Conservation (phyloP, 2,888 invertebrate species). For the Phalera bucephala region DNA sequence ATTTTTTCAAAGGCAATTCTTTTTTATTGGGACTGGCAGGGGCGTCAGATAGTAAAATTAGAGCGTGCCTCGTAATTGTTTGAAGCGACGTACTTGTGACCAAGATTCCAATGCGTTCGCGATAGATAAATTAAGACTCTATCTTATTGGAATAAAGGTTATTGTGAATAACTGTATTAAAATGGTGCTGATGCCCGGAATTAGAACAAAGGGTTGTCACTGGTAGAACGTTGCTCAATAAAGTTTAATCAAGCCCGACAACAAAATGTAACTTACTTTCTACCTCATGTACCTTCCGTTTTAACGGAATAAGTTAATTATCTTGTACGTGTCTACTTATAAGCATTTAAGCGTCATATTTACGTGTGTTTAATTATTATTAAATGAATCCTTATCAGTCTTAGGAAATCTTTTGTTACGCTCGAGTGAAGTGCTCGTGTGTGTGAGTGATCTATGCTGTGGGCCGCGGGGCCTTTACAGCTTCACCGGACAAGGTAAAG, state of each 20-base stretch:
- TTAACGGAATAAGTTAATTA: neutral
- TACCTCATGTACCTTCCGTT: constrained; percentile 1
- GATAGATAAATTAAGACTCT: neutral
- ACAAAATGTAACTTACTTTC: constrained; percentile 44
- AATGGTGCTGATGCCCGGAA: constrained; percentile 46
- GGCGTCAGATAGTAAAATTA: constrained; percentile 61
- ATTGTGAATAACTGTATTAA: constrained; percentile 12
- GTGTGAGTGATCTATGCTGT: no score
- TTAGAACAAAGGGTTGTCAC: constrained; percentile 71
- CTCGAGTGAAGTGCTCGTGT: no score
- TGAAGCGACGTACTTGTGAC: constrained; percentile 45
- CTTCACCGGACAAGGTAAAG: no score
- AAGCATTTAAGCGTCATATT: no score
- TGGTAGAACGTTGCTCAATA: constrained; percentile 59
- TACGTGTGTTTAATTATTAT: no score
- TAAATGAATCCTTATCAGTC: no score
- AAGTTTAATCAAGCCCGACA: constrained; percentile 63
- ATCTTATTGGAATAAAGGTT: constrained; percentile 14
- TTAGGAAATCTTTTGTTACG: no score
- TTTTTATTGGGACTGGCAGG: constrained; percentile 46
- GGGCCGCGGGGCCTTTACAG: no score
- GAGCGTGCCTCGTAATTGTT: constrained; percentile 59
- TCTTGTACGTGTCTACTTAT: neutral
- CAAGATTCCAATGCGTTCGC: neutral
- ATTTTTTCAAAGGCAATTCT: constrained; percentile 42